Evolutionary conservation across 1,140 invertebrate genomes (phyloP).

Genomic region (Drosophila bocki): DNA sequence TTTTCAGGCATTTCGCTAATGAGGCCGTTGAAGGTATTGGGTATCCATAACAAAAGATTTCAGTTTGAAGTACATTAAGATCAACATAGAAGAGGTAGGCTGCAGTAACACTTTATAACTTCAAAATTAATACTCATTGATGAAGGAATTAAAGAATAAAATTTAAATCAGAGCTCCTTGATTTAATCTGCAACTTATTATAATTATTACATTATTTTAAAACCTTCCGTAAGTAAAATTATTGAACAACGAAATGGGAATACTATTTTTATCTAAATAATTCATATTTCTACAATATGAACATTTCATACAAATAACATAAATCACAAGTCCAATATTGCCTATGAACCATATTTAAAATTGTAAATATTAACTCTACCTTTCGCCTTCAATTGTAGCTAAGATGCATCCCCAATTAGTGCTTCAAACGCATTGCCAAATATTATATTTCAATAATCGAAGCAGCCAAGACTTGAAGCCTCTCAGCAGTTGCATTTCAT

Average conservation of each 20-base stretch:
- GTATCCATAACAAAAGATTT: not conserved
- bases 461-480: not conserved
- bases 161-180: not conserved
- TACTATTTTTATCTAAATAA: not conserved
- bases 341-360: no score
- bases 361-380: no score
- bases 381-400: not conserved
- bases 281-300: not conserved
- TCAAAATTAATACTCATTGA: not conserved
- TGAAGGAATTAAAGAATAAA: not conserved
- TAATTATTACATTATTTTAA: not conserved
- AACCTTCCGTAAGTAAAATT: not conserved
- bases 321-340: no score
- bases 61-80: not conserved
- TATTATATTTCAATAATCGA: not conserved
- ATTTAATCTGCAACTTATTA: not conserved
- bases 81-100: not conserved
- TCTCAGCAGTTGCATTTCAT: not conserved
- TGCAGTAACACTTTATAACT: not conserved
- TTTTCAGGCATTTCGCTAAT: not conserved
- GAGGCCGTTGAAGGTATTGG: not conserved
- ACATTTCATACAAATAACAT: no score
- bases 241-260: not conserved
- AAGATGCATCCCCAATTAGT: no score
- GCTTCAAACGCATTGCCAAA: not conserved